Conservation (phyloP, 92 coral and sea anemone species). For the Porites rus region DNA sequence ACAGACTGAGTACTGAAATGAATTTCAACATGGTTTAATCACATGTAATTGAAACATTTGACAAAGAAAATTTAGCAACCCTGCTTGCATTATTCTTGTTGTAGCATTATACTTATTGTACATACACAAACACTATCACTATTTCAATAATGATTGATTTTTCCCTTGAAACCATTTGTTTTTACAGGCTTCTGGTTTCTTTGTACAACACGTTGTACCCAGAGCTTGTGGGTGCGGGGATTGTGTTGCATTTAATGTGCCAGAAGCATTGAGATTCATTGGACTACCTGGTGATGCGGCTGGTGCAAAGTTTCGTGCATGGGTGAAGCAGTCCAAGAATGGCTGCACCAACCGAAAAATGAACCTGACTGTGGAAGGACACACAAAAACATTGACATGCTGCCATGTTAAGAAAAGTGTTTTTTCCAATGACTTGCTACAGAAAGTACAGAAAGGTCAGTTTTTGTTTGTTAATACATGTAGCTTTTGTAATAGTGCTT, state of each 20-base stretch:
- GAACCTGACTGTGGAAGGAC: background rate
- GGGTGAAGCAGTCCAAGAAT: conserved; percentile 6
- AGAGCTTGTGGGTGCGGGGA: conserved; percentile 6
- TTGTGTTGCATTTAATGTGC: conserved; percentile 27
- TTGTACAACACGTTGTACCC: background rate
- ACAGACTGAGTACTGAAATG: no score
- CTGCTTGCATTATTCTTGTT: no score
- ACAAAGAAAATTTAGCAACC: no score
- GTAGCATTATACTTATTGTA: no score
- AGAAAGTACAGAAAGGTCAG: background rate
- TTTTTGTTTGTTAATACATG: background rate
- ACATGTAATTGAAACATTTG: no score
- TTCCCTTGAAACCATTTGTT: no score
- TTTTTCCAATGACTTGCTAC: background rate
- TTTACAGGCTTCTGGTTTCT: background rate
- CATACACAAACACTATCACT: no score
- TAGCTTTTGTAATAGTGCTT: no score
- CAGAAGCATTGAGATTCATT: conserved; percentile 5
- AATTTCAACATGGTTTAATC: no score
- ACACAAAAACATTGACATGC: background rate
- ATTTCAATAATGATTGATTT: no score
- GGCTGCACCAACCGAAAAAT: conserved; percentile 4
- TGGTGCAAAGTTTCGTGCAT: background rate
- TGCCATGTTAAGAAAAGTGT: conserved; percentile 4
- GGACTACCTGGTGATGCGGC: background rate